These are phyloP conservation scores for Panthera uncia DNA, from an alignment of 2,113 vertebrate species.

Conservation along the genomic window DNA sequence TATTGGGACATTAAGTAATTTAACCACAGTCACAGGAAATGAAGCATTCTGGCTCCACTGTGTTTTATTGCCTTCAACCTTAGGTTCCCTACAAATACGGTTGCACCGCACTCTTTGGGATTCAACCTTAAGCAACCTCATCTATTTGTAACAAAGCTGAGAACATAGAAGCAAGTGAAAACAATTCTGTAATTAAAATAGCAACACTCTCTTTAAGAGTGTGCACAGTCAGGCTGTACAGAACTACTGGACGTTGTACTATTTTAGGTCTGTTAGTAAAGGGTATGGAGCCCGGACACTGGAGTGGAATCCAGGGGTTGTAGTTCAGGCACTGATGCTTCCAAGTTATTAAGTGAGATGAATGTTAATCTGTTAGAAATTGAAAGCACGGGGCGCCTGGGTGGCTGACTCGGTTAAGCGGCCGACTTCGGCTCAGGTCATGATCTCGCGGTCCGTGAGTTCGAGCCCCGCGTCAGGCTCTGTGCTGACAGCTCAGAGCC, in stretches of 20 bases:
- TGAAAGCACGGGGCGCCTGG: background rate
- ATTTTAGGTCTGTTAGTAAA: background rate
- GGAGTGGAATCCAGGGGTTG: background rate
- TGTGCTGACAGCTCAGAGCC: no score
- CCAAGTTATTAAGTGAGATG: background rate
- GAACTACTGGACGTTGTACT: background rate
- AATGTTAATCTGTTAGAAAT: background rate
- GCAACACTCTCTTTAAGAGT: background rate
- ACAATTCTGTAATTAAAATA: background rate
- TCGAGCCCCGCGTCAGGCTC: fast-evolving
- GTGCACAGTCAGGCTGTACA: no score
- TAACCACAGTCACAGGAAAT: background rate
- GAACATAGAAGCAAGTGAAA: background rate
- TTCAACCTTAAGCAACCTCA: background rate
- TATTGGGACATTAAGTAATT: background rate
- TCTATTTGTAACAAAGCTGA: background rate
- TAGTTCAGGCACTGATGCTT: background rate
- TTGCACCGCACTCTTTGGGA: background rate
- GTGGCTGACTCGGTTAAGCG: no score
- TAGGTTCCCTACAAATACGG: background rate
- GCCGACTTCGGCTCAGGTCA: no score
- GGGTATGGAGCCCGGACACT: background rate
- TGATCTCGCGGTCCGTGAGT: no score
- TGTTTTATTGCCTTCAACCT: background rate
- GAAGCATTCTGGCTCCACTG: background rate